Evolutionary conservation across 2,113 vertebrate species (phyloP).

Genomic region (Neolamprologus sp.): DNA sequence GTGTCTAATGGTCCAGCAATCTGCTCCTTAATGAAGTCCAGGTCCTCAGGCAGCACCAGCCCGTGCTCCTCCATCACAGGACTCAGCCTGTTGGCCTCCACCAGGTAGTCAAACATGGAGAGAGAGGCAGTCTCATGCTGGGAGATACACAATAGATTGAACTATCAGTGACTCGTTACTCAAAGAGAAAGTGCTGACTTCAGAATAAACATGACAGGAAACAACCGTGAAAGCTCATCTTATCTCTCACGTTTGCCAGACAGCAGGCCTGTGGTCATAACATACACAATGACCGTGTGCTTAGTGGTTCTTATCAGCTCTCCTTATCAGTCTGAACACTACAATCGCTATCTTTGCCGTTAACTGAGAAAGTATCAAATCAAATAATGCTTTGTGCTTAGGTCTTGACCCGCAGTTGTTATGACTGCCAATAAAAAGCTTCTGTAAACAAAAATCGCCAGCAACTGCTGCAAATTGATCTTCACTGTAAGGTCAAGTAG

Average conservation of each 20-base stretch:
- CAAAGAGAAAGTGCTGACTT: neutral
- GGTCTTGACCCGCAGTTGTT: neutral
- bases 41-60: slow-evolving; percentile 78
- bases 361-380: neutral
- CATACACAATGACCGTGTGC: neutral
- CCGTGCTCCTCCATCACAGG: slow-evolving; percentile 74
- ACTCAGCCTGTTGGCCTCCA: slow-evolving; percentile 74
- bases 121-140: slow-evolving; percentile 87
- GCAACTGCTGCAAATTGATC: neutral
- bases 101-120: slow-evolving; percentile 88
- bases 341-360: neutral
- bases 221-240: neutral
- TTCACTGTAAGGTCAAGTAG: neutral
- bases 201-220: neutral
- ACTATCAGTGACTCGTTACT: neutral
- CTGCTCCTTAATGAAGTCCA: slow-evolving; percentile 89
- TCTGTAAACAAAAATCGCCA: neutral
- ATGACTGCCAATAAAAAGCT: neutral
- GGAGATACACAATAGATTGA: neutral
- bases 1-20: slow-evolving; percentile 75
- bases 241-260: neutral
- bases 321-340: neutral
- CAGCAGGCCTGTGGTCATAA: neutral
- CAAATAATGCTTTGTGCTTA: neutral
- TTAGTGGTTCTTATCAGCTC: neutral